Evolutionary conservation across 92 coral and sea anemone species (phyloP).

Genomic region (Anthopleura xanthogrammica): DNA sequence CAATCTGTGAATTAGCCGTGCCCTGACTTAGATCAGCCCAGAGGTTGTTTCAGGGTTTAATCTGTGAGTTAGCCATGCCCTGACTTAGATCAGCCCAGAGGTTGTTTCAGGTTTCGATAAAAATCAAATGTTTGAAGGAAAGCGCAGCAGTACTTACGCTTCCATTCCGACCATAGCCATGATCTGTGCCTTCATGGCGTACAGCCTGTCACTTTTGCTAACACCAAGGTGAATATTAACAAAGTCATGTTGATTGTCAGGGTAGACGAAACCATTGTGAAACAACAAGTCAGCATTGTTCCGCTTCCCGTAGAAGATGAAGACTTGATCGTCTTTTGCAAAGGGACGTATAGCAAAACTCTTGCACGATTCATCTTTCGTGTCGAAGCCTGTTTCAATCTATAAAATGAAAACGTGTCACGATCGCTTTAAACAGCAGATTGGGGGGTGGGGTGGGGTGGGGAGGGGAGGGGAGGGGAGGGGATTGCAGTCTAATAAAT

Average conservation of each 20-base stretch:
- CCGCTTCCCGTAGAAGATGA: slow-evolving; percentile 91
- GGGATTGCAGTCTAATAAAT: no score
- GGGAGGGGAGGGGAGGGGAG: background rate
- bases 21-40: no score
- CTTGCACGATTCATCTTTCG: slow-evolving; percentile 61
- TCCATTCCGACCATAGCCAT: slow-evolving; percentile 60
- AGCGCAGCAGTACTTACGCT: slow-evolving; percentile 59
- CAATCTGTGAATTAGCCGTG: no score
- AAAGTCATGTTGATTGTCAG: slow-evolving; percentile 71
- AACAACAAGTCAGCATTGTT: slow-evolving; percentile 88
- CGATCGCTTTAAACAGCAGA: background rate
- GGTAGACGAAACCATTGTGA: slow-evolving; percentile 89
- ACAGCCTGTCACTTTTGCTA: slow-evolving; percentile 85
- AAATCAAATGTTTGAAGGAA: background rate
- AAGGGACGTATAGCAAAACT: slow-evolving; percentile 75
- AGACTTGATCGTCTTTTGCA: slow-evolving; percentile 85
- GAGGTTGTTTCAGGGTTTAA: no score
- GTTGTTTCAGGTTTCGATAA: no score
- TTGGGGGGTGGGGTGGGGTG: background rate
- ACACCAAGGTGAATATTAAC: slow-evolving; percentile 84
- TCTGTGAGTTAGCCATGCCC: no score
- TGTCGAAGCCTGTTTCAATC: slow-evolving; percentile 94
- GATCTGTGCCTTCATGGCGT: slow-evolving; percentile 77
- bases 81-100: no score
- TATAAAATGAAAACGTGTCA: slow-evolving; percentile 7